phyloP scores from a whole-genome alignment of 37 sponge, comb jelly and placozoan genomes.

The Eunapius fragilis region DNA sequence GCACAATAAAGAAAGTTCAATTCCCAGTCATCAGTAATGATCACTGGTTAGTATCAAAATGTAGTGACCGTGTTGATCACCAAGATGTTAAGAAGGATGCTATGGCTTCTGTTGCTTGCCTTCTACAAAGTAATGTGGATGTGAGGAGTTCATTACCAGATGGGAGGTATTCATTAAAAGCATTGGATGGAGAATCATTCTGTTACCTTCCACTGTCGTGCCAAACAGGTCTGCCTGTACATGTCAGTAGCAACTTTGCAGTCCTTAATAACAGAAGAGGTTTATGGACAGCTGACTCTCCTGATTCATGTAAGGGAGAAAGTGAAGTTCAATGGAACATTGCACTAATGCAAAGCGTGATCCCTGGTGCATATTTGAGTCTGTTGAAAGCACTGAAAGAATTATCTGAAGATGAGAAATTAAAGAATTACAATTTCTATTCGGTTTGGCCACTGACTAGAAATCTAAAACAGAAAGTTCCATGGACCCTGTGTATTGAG shows the following conservation, averaged over 20 bases:
- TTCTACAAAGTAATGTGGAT: not conserved
- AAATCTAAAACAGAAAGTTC: conserved; percentile 16
- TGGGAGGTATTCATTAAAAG: not conserved
- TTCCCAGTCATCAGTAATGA: not conserved
- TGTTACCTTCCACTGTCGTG: conserved; percentile 52
- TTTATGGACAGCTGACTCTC: conserved; percentile 52
- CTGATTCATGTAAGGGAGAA: not conserved
- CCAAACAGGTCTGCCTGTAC: conserved; percentile 73
- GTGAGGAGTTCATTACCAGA: too few relatives aligned
- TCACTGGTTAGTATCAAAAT: not conserved
- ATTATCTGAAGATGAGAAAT: not conserved
- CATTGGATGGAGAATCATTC: conserved; percentile 35
- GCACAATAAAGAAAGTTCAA: not conserved
- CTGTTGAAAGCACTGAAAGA: conserved; percentile 25
- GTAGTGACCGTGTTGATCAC: not conserved
- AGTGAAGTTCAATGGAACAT: conserved; percentile 53
- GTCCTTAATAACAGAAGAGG: conserved; percentile 68
- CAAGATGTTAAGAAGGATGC: not conserved
- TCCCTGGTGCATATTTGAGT: conserved; percentile 38
- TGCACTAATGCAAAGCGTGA: conserved; percentile 23
- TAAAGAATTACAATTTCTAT: conserved; percentile 34
- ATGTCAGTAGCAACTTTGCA: conserved; percentile 73
- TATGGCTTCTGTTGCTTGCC: conserved; percentile 36
- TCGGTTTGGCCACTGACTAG: conserved; percentile 37
- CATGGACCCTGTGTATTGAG: conserved; percentile 20